These are phyloP conservation scores for Hesperophylax magnus DNA, from an alignment of 1,140 invertebrate genomes.

Conservation along the genomic window DNA sequence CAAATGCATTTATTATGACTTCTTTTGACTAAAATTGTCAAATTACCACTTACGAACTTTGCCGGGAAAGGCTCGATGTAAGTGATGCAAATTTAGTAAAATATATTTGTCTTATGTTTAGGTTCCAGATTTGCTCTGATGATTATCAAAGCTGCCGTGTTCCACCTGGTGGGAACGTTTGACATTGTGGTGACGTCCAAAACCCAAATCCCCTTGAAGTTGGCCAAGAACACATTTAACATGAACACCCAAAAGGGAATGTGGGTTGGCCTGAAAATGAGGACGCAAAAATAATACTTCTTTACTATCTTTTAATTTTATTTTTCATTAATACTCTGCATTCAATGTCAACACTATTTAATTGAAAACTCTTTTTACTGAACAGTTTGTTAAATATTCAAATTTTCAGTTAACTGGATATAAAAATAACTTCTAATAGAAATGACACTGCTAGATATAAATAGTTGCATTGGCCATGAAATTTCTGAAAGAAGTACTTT, in stretches of 20 bases:
- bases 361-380: not conserved
- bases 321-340: not conserved
- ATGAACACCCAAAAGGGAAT: constrained; percentile 29
- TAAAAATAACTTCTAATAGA: not conserved
- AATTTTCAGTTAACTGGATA: not conserved
- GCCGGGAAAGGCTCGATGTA: no score
- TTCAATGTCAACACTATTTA: not conserved
- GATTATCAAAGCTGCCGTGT: constrained; percentile 67
- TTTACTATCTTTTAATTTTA: not conserved
- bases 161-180: constrained; percentile 59
- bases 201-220: constrained; percentile 46
- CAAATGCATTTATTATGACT: no score
- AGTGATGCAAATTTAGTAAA: not conserved
- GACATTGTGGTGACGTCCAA: constrained; percentile 44
- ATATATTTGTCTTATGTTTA: constrained; percentile 27
- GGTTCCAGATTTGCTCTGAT: constrained; percentile 67
- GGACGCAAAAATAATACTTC: constrained; percentile 1
- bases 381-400: not conserved
- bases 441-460: no score
- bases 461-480: no score
- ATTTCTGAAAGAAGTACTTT: no score
- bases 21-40: no score
- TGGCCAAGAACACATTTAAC: constrained; percentile 34
- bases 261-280: constrained; percentile 45
- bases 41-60: no score